These are phyloP conservation scores for Microtus oregoni DNA, from an alignment of 2,113 vertebrate genomes.

Conservation along the genomic window DNA sequence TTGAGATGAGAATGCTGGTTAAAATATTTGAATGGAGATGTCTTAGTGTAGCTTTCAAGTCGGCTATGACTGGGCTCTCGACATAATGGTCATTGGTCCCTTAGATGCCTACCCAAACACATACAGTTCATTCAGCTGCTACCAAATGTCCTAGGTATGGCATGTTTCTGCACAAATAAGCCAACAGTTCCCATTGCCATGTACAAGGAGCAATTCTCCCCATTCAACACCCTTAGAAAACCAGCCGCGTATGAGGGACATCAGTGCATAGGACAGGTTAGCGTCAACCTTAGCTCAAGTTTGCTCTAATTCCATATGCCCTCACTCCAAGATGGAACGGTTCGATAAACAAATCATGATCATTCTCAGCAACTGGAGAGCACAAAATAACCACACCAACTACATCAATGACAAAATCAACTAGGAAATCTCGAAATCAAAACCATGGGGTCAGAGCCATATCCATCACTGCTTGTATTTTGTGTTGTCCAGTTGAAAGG, in stretches of 20 bases:
- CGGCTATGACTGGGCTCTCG: neutral
- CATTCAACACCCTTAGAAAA: neutral
- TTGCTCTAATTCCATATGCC: neutral
- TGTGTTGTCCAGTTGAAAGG: neutral
- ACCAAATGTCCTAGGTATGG: neutral
- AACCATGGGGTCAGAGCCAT: neutral
- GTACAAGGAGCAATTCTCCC: neutral
- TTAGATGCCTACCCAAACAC: neutral
- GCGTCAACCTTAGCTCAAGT: conserved; percentile 9
- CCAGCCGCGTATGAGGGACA: neutral
- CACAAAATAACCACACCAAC: neutral
- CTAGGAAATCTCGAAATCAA: neutral
- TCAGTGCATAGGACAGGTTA: neutral
- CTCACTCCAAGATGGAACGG: neutral
- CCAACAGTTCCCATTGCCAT: neutral
- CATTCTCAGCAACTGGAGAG: neutral
- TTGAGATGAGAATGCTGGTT: neutral
- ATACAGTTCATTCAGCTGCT: neutral
- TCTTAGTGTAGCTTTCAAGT: neutral
- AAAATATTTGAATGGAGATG: conserved; percentile 28
- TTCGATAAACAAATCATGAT: neutral
- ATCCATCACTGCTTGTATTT: neutral
- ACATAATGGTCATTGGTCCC: neutral
- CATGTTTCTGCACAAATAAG: neutral
- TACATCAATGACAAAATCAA: neutral